Evolutionary conservation across 1,140 invertebrate genomes (phyloP).

Genomic region (Leptinotarsa undecemlineata): DNA sequence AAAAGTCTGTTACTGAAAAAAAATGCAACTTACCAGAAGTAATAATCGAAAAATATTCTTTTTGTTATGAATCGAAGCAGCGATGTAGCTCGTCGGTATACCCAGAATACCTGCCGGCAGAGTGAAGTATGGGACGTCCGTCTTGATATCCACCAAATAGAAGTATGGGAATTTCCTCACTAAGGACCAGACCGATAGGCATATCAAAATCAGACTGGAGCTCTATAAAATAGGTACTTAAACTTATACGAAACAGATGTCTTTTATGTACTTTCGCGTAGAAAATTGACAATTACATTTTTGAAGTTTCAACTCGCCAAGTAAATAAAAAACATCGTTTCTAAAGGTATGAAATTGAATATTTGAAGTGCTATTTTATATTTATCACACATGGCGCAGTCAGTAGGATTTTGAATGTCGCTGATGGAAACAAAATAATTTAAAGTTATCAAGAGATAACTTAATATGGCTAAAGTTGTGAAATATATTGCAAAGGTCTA

Average conservation of each 20-base stretch:
- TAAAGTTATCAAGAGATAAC: too few species aligned
- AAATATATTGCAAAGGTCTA: too few species aligned
- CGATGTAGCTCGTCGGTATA: constrained; percentile 1
- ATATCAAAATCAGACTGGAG: constrained; percentile 3
- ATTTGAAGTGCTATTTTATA: neutral
- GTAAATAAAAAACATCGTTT: neutral
- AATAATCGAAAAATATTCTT: neutral
- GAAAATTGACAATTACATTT: neutral
- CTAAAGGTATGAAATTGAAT: neutral
- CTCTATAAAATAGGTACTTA: constrained; percentile 10
- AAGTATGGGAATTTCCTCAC: constrained; percentile 10
- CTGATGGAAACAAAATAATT: too few species aligned
- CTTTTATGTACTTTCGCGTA: neutral
- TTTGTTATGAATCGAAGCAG: neutral
- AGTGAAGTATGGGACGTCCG: constrained; percentile 17
- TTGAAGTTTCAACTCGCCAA: too few species aligned
- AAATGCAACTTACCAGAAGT: constrained; percentile 1
- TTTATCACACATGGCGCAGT: neutral
- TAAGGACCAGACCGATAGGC: constrained; percentile 19
- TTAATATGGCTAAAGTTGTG: too few species aligned
- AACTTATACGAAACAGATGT: neutral
- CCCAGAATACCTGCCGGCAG: constrained; percentile 7
- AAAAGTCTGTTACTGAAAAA: too few species aligned
- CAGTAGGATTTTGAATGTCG: too few species aligned
- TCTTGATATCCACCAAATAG: constrained; percentile 20